Conservation (phyloP, 2,888 invertebrate genomes). For the Atrina japonica region DNA sequence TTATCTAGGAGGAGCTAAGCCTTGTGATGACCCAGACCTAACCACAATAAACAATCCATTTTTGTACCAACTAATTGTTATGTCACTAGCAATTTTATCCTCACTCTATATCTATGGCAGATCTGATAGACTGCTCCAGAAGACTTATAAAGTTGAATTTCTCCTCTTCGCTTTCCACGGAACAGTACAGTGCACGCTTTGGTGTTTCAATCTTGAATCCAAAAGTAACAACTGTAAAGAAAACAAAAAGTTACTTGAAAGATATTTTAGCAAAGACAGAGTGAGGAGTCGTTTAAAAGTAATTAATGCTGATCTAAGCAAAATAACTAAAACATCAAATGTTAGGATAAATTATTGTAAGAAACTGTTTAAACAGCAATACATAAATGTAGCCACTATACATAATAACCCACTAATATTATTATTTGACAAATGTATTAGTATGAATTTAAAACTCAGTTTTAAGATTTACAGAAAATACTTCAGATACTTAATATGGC, state of each 20-base stretch:
- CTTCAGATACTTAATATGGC: too few relatives aligned
- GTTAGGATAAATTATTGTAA: constrained; percentile 1
- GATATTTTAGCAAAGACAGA: not conserved
- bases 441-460: too few relatives aligned
- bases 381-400: too few relatives aligned
- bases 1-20: too few relatives aligned
- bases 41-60: too few relatives aligned
- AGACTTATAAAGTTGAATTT: constrained; percentile 76
- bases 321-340: not conserved
- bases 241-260: not conserved
- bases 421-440: too few relatives aligned
- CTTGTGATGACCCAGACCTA: too few relatives aligned
- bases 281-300: not conserved
- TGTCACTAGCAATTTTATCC: not conserved
- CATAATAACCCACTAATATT: too few relatives aligned
- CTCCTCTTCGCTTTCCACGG: constrained; percentile 67
- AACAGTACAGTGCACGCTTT: constrained; percentile 70
- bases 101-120: constrained; percentile 52
- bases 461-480: too few relatives aligned
- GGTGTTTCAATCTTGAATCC: constrained; percentile 74
- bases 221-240: constrained; percentile 70
- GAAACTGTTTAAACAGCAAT: too few relatives aligned
- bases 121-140: constrained; percentile 70
- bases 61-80: not conserved
- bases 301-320: not conserved